A percentile compares a stretch with the other conserved stretches of the same genome.
phyloP scores from a whole-genome alignment of 2,888 invertebrate genomes.

The Scaptomyza flava region DNA sequence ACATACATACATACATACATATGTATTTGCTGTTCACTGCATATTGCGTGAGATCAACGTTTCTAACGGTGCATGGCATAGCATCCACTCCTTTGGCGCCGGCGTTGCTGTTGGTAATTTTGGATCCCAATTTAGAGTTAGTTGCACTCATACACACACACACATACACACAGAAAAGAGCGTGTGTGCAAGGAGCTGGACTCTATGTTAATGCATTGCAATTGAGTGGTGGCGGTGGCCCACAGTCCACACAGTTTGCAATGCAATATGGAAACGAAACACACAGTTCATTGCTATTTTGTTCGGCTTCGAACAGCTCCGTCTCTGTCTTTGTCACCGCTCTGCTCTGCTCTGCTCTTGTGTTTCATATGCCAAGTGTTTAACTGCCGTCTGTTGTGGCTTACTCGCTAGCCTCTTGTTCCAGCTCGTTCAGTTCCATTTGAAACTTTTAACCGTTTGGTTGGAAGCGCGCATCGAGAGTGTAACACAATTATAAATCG shows the following conservation, averaged over 20 bases:
- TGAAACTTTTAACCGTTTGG: conserved; percentile 75
- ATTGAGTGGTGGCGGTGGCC: conserved; percentile 24
- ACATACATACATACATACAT: no score
- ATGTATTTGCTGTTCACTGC: neutral
- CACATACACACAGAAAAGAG: neutral
- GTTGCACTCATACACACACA: neutral
- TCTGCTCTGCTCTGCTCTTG: neutral
- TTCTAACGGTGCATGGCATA: conserved; percentile 33
- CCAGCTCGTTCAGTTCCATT: conserved; percentile 53
- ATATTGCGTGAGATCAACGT: conserved; percentile 15
- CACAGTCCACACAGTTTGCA: conserved; percentile 40
- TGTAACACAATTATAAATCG: conserved; percentile 37
- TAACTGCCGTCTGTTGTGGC: conserved; percentile 29
- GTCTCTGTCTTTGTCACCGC: neutral
- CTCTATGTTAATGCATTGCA: conserved; percentile 21
- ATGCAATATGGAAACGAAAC: conserved; percentile 43
- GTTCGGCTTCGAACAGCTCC: neutral
- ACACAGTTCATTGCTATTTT: conserved; percentile 8
- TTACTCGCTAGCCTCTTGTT: conserved; percentile 31
- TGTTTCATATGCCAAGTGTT: conserved; percentile 28
- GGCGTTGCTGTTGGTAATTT: conserved; percentile 15
- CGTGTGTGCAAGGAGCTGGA: conserved; percentile 19
- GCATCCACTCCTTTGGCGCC: conserved; percentile 34
- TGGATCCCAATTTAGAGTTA: conserved; percentile 4
- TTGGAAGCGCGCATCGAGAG: conserved; percentile 59